phyloP scores from a whole-genome alignment of 2,113 vertebrate species.

The Elgaria multicarinata region DNA sequence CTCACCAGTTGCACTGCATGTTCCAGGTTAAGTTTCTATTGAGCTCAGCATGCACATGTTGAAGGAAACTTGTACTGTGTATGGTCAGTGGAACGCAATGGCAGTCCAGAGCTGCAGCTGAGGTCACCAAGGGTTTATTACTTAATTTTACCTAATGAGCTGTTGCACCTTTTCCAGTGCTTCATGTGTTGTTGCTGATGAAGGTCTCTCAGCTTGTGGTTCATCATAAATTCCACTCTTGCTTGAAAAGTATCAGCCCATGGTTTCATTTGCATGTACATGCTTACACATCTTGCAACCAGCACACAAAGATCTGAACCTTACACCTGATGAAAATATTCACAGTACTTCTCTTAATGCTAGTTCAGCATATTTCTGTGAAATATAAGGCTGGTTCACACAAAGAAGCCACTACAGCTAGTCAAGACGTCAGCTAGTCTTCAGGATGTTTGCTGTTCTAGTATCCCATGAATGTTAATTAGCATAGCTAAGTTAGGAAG shows the following conservation, averaged over 20 bases:
- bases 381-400: neutral
- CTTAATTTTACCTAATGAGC: slow-evolving; percentile 61
- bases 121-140: slow-evolving; percentile 70
- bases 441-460: neutral
- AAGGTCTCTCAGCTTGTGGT: slow-evolving; percentile 65
- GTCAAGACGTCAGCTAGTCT: neutral
- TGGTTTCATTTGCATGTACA: slow-evolving; percentile 7
- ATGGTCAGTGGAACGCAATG: neutral
- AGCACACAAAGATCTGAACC: neutral
- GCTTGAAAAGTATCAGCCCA: slow-evolving; percentile 37
- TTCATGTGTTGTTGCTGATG: slow-evolving; percentile 61
- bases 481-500: neutral
- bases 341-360: neutral
- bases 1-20: neutral
- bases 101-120: slow-evolving; percentile 49
- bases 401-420: neutral
- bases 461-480: neutral
- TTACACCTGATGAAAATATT: neutral
- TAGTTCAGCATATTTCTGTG: slow-evolving; percentile 4
- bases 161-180: slow-evolving; percentile 52
- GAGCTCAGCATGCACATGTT: neutral
- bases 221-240: slow-evolving; percentile 56
- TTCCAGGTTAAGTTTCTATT: slow-evolving; percentile 5
- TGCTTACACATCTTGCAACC: slow-evolving; percentile 11
- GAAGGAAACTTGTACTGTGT: slow-evolving; percentile 30